Percentiles rank a stretch among this genome's conserved stretches.
Evolutionary conservation across 2,888 invertebrate species (phyloP).

Genomic region (Ichneumoninae sp.): DNA sequence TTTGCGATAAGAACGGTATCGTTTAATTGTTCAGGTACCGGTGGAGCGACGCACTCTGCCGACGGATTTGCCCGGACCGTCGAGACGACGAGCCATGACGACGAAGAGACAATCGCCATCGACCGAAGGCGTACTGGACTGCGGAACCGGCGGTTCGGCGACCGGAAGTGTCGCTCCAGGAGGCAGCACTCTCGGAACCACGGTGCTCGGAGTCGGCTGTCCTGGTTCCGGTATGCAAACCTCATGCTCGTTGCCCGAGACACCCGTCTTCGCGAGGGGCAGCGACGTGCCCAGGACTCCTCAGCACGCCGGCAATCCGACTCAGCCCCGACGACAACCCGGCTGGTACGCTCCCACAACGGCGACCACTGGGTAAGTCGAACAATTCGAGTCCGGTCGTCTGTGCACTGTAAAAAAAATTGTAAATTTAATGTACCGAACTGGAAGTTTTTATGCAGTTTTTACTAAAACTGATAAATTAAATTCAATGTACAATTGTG

Average conservation of each 20-base stretch:
- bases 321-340: conserved; percentile 79
- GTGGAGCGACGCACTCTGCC: conserved; percentile 90
- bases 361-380: conserved; percentile 81
- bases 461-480: too few relatives aligned
- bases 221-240: conserved; percentile 88
- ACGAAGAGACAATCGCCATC: conserved; percentile 87
- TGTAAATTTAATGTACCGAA: too few relatives aligned
- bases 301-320: conserved; percentile 86
- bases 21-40: conserved; percentile 78
- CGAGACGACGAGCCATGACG: conserved; percentile 83
- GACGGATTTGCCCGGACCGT: conserved; percentile 88
- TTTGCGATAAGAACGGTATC: neutral
- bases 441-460: too few relatives aligned
- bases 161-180: conserved; percentile 91
- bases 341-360: conserved; percentile 83
- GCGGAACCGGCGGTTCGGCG: conserved; percentile 92
- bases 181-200: conserved; percentile 85
- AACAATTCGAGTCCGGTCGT: neutral
- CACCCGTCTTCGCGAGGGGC: conserved; percentile 93
- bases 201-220: conserved; percentile 85
- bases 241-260: conserved; percentile 94
- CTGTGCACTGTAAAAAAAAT: neutral
- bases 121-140: conserved; percentile 93
- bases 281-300: conserved; percentile 93
- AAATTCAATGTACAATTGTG: too few relatives aligned